Evolutionary conservation across 2,797 vertebrate species (phyloP).

Genomic region (Hirundo rustica): DNA sequence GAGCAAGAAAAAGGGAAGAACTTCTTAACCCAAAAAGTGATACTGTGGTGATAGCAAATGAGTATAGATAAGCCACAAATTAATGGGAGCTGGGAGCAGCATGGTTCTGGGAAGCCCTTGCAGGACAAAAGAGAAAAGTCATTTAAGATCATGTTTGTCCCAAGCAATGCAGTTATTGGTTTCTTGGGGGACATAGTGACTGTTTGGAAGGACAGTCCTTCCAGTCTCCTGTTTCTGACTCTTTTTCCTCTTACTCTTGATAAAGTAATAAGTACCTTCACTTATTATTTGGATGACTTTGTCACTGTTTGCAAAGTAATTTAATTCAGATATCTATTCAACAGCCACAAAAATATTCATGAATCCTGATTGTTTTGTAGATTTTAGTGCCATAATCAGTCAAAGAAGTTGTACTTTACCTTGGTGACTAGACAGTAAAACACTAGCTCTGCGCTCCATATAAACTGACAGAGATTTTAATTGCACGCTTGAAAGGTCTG

Average conservation of each 20-base stretch:
- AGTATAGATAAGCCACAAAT: background rate
- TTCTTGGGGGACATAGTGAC: background rate
- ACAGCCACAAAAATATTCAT: slow-evolving; percentile 9
- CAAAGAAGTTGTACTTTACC: slow-evolving; percentile 22
- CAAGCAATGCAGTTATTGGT: background rate
- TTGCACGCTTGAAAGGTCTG: slow-evolving; percentile 50
- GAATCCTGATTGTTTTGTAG: slow-evolving; percentile 49
- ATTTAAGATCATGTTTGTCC: background rate
- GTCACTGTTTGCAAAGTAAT: slow-evolving; percentile 22
- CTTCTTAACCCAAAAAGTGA: background rate
- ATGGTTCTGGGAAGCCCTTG: background rate
- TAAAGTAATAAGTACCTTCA: background rate
- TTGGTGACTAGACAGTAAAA: slow-evolving; percentile 38
- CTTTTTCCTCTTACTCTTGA: background rate
- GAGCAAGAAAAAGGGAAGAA: background rate
- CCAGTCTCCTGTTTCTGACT: background rate
- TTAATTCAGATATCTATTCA: background rate
- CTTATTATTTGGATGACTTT: slow-evolving; percentile 20
- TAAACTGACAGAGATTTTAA: slow-evolving; percentile 68
- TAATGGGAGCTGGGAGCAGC: background rate
- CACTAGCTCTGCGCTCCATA: slow-evolving; percentile 1
- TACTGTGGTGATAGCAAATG: background rate
- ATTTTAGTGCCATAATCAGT: slow-evolving; percentile 48
- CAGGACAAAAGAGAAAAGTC: background rate
- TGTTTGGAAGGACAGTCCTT: background rate